Evolutionary conservation across 1,140 invertebrate species (phyloP).

Genomic region (Drosophila tropicalis): DNA sequence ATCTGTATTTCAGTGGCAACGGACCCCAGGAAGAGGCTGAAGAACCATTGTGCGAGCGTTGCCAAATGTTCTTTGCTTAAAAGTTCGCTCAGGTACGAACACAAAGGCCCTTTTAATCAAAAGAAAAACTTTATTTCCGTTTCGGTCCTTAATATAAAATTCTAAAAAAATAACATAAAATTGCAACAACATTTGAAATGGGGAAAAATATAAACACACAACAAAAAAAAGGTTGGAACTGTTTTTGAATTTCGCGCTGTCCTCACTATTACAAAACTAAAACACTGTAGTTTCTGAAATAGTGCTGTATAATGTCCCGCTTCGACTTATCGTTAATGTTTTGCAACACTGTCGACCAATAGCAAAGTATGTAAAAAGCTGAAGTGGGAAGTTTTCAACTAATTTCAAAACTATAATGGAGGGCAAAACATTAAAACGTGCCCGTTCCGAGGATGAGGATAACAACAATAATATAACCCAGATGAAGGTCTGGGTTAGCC

Average conservation of each 20-base stretch:
- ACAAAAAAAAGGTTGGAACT: no score
- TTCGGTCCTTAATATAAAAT: conserved; percentile 8
- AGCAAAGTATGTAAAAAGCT: conserved; percentile 10
- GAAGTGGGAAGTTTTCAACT: neutral
- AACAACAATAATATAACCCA: conserved; percentile 59
- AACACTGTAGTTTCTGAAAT: no score
- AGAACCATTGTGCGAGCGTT: conserved; percentile 57
- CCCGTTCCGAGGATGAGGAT: conserved; percentile 61
- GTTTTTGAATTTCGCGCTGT: no score
- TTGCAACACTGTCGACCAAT: conserved; percentile 14
- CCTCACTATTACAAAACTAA: no score
- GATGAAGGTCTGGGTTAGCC: conserved; percentile 60
- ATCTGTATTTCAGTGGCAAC: conserved; percentile 38
- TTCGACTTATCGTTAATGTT: neutral
- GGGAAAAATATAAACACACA: no score
- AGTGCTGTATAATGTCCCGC: neutral
- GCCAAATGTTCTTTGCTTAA: conserved; percentile 57
- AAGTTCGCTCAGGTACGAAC: neutral
- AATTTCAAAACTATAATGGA: conserved; percentile 42
- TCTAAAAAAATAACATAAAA: neutral
- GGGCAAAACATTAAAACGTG: conserved; percentile 45
- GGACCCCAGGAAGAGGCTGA: conserved; percentile 31
- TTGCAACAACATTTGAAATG: no score
- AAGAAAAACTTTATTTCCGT: neutral
- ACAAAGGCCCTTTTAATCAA: neutral